phyloP scores from a whole-genome alignment of 2,888 invertebrate species.

The Yponomeuta cagnagella region DNA sequence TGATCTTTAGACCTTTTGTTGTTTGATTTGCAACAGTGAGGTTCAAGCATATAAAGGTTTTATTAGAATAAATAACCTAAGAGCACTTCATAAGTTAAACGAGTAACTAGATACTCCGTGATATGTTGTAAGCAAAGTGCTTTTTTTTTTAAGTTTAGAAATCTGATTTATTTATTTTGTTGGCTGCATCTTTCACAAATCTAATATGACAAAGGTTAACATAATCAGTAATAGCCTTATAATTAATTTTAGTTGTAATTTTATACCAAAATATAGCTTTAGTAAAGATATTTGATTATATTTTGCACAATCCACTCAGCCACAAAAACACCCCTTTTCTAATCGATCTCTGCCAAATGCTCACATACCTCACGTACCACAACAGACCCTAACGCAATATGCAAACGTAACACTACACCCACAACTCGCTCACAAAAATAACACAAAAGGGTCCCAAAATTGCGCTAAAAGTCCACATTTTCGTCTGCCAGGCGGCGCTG shows the following conservation, averaged over 20 bases:
- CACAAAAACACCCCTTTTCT: neutral
- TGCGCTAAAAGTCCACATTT: constrained; percentile 14
- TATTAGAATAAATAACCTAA: neutral
- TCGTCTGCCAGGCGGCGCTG: neutral
- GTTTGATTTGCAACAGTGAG: neutral
- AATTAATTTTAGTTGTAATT: too few species aligned
- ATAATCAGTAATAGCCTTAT: too few species aligned
- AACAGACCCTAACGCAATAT: neutral
- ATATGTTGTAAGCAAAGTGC: too few species aligned
- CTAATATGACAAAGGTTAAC: too few species aligned
- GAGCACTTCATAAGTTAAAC: too few species aligned
- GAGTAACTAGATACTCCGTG: too few species aligned
- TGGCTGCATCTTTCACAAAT: too few species aligned
- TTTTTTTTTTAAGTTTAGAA: too few species aligned
- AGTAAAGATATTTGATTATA: too few species aligned
- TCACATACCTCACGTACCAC: neutral
- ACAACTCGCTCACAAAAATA: neutral
- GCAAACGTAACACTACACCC: constrained; percentile 2
- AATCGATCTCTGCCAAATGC: neutral
- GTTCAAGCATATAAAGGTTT: neutral
- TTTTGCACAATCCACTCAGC: too few species aligned
- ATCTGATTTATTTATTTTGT: too few species aligned
- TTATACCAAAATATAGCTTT: too few species aligned
- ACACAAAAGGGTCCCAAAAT: constrained; percentile 1
- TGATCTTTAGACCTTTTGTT: neutral